Conservation (phyloP, 2,113 vertebrate species). For the Hypocryptadius cinnamomeus region DNA sequence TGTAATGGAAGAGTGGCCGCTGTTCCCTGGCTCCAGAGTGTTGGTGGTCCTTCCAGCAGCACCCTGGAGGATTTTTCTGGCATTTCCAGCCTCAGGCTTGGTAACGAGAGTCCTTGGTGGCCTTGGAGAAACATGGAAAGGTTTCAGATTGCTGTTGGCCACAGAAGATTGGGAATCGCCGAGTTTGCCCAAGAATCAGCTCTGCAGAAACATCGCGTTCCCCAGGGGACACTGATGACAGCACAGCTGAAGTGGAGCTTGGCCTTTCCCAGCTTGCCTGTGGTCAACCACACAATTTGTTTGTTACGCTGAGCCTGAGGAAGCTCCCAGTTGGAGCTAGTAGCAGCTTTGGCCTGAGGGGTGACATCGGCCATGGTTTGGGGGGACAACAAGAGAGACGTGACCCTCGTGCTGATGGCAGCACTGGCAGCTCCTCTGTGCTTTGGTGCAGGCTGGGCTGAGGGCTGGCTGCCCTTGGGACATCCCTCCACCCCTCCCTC, state of each 20-base stretch:
- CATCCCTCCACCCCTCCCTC: background rate
- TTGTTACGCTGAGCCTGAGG: background rate
- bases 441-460: background rate
- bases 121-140: background rate
- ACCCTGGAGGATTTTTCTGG: background rate
- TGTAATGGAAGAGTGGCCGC: slow-evolving; percentile 6
- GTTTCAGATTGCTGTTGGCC: background rate
- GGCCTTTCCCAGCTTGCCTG: background rate
- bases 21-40: background rate
- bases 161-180: background rate
- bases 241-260: background rate
- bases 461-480: background rate
- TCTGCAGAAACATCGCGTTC: background rate
- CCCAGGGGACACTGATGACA: background rate
- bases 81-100: background rate
- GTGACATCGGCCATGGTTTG: fast-evolving
- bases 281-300: slow-evolving; percentile 30
- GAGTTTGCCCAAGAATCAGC: background rate
- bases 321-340: background rate
- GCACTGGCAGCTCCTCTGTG: background rate
- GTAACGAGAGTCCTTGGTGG: background rate
- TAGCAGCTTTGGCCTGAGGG: background rate
- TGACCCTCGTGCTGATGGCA: background rate
- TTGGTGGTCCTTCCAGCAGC: slow-evolving; percentile 12
- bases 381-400: background rate